These are phyloP conservation scores for Phyllopteryx taeniolatus DNA, from an alignment of 2,113 vertebrate genomes.

Conservation along the genomic window DNA sequence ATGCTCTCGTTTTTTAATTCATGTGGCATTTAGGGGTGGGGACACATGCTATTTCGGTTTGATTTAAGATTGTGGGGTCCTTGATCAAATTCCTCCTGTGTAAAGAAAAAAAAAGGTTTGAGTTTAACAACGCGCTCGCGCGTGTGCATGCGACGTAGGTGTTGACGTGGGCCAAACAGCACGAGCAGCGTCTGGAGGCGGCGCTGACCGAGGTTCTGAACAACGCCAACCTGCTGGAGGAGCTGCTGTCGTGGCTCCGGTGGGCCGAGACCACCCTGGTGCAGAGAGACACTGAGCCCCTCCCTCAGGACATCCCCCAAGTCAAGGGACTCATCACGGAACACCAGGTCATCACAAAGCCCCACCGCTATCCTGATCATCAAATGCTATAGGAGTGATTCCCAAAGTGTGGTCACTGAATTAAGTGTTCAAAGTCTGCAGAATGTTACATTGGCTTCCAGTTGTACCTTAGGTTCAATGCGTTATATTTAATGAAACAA, in stretches of 20 bases:
- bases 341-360: constrained; percentile 91
- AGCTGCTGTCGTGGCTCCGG: constrained; percentile 94
- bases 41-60: too few species aligned
- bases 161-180: constrained; percentile 95
- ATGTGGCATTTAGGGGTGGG: too few species aligned
- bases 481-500: too few species aligned
- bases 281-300: constrained; percentile 87
- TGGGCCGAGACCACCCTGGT: constrained; percentile 92
- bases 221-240: constrained; percentile 90
- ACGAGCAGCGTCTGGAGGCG: constrained; percentile 90
- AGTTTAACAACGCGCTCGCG: background rate
- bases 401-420: too few species aligned
- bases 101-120: too few species aligned
- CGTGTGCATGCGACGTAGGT: constrained; percentile 73
- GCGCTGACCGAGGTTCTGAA: constrained; percentile 88
- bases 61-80: too few species aligned
- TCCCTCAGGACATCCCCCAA: constrained; percentile 90
- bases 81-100: too few species aligned
- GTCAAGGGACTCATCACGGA: constrained; percentile 90
- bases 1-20: too few species aligned
- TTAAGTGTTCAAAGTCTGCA: background rate
- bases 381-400: too few species aligned
- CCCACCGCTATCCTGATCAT: too few species aligned
- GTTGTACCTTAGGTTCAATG: too few species aligned
- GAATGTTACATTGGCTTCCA: too few species aligned